These are phyloP conservation scores for Amiota communis DNA, from an alignment of 2,888 invertebrate species.

Conservation along the genomic window DNA sequence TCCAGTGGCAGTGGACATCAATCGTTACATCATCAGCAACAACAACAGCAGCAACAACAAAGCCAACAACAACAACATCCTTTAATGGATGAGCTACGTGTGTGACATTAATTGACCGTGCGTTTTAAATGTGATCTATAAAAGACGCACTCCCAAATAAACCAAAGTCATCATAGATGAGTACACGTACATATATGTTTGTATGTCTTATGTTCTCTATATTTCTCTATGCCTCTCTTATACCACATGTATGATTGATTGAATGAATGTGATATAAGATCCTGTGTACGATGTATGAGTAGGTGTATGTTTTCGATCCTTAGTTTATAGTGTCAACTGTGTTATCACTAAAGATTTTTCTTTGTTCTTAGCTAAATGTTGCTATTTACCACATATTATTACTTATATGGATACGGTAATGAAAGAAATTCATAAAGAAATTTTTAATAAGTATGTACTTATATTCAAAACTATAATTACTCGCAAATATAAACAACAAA, in stretches of 20 bases:
- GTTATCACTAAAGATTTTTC: constrained; percentile 8
- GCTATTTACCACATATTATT: not conserved
- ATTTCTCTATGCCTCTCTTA: not conserved
- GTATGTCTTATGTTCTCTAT: not conserved
- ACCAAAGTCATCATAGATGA: not conserved
- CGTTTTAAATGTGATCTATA: constrained; percentile 73
- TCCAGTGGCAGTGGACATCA: constrained; percentile 52
- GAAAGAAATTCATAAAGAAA: too few species aligned
- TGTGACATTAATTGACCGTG: constrained; percentile 81
- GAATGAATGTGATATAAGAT: constrained; percentile 9
- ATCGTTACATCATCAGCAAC: constrained; percentile 56
- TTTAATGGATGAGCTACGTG: constrained; percentile 85
- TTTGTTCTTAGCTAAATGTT: constrained; percentile 10
- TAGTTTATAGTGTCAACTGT: constrained; percentile 25
- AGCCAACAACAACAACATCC: constrained; percentile 75
- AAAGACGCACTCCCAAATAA: constrained; percentile 50
- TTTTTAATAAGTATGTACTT: not conserved
- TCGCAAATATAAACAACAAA: not conserved
- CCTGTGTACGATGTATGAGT: constrained; percentile 28
- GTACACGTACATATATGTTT: too few species aligned
- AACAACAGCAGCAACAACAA: constrained; percentile 66
- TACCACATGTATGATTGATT: constrained; percentile 27
- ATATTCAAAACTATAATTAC: not conserved
- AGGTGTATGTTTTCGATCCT: too few species aligned
- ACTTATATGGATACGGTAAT: too few species aligned